These are phyloP conservation scores for Macrotis lagotis DNA, from an alignment of 2,113 vertebrate genomes.

Conservation along the genomic window DNA sequence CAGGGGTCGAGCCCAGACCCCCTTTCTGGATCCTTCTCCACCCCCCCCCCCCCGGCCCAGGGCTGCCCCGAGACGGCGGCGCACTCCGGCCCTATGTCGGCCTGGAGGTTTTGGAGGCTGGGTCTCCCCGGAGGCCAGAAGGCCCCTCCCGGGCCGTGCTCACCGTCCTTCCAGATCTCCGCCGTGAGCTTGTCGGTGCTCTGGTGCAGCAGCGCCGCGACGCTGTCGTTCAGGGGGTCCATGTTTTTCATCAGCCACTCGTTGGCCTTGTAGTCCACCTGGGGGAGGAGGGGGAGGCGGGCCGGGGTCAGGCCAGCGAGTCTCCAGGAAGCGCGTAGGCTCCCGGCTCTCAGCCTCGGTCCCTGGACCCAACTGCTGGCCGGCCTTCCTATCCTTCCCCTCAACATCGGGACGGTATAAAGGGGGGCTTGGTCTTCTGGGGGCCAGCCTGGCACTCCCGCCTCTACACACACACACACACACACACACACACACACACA, in stretches of 20 bases:
- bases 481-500: too few species aligned
- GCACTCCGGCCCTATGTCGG: too few species aligned
- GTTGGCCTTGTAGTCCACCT: conserved; percentile 94
- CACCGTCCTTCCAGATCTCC: conserved; percentile 96
- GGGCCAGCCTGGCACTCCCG: too few species aligned
- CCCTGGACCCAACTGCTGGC: accelerated
- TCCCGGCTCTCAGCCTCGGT: accelerated
- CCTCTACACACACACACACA: accelerated
- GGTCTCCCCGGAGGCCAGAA: too few species aligned
- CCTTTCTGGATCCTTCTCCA: too few species aligned
- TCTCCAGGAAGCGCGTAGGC: neutral
- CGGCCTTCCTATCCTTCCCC: neutral
- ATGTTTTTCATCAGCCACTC: conserved; percentile 96
- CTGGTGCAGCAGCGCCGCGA: conserved; percentile 92
- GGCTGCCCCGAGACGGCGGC: too few species aligned
- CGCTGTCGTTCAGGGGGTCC: conserved; percentile 93
- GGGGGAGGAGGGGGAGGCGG: accelerated
- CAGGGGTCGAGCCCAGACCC: too few species aligned
- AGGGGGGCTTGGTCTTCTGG: neutral
- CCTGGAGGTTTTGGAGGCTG: too few species aligned
- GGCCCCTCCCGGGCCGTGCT: conserved; percentile 43
- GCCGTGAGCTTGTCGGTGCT: conserved; percentile 91
- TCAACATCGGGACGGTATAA: too few species aligned
- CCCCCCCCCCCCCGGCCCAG: too few species aligned
- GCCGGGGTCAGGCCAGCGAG: accelerated